Percentiles rank a stretch among this genome's conserved stretches.
Evolutionary conservation across 2,888 invertebrate species (phyloP).

Genomic region (Phytoseiulus persimilis): DNA sequence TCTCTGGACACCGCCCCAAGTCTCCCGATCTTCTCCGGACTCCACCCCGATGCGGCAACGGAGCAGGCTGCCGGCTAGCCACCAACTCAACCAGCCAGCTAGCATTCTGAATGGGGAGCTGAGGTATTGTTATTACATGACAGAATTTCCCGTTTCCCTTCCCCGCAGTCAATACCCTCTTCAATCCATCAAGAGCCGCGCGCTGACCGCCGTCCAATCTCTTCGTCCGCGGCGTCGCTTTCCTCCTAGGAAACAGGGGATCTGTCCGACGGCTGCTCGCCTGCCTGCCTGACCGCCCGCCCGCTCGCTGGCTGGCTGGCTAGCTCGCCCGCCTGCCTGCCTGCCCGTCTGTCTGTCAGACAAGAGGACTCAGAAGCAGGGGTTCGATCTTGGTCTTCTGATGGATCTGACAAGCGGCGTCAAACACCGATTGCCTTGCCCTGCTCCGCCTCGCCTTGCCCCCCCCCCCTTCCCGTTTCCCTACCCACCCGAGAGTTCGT

Average conservation of each 20-base stretch:
- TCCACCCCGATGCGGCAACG: neutral
- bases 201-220: conserved; percentile 5
- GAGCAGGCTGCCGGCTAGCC: neutral
- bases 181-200: neutral
- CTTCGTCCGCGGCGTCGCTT: neutral
- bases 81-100: neutral
- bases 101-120: neutral
- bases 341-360: neutral
- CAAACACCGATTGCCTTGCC: neutral
- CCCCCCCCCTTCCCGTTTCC: neutral
- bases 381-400: neutral
- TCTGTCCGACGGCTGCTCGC: neutral
- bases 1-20: neutral
- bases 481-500: neutral
- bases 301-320: no score
- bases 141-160: neutral
- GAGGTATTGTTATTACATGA: neutral
- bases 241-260: neutral
- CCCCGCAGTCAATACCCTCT: neutral
- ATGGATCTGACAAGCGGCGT: conserved; percentile 5
- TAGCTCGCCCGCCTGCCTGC: neutral
- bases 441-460: neutral
- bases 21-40: neutral
- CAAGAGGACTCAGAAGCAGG: neutral
- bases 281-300: neutral